Base-by-base conservation (phyloP, 1,140 invertebrate genomes). In the Rhyacophila brunnea region DNA sequence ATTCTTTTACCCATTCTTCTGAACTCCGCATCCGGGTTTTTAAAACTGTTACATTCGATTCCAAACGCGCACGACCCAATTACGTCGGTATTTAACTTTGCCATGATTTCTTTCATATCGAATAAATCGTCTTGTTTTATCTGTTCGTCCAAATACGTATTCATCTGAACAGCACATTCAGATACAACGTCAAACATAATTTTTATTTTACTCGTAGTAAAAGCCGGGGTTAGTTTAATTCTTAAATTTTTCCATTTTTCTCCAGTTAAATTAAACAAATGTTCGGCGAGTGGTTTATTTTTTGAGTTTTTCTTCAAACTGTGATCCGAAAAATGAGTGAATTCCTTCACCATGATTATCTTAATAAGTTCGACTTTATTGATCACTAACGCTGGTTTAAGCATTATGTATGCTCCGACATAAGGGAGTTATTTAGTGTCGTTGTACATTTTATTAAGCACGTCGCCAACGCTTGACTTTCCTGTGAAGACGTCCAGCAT, bases 331-430 rank as follows among this genome's bases (percentile, higher is more conserved):
- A 85, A 85, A 20, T 73, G 62, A 28, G 73, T 64, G 36, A 84
- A 86, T 58, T 86, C 82, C 63, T 81, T 84, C 1, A 83, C 74
- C n/a, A 87, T 56, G 1, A 88, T 75, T 11, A 74, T 69, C 60
- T 84, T 85, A 0, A 86, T 75, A 0, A 89, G 62, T 2, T 84
- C 79, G 14, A 83, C 70, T 66, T 88, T 82, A 7, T 79, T 70
- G 0, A 83, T 40, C 1, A 83, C 60, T 4, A 83, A 57, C 7
- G 72, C 66, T 0, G 83, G 84, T 2, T 77, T 73, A 5, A 71
- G 68, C 60, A 70, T 68, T 44, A 67, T 68, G 15, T 67, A 78
- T 1, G 73, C 53, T 14, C 75, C 74, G 7, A 73, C 14, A 40
- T 53, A 67, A 11, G 67, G 64, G 13, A 59, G 45, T 11, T 66